These are phyloP conservation scores for Corticium candelabrum DNA, from an alignment of 37 sponge, comb jelly and placozoan species.

Conservation along the genomic window DNA sequence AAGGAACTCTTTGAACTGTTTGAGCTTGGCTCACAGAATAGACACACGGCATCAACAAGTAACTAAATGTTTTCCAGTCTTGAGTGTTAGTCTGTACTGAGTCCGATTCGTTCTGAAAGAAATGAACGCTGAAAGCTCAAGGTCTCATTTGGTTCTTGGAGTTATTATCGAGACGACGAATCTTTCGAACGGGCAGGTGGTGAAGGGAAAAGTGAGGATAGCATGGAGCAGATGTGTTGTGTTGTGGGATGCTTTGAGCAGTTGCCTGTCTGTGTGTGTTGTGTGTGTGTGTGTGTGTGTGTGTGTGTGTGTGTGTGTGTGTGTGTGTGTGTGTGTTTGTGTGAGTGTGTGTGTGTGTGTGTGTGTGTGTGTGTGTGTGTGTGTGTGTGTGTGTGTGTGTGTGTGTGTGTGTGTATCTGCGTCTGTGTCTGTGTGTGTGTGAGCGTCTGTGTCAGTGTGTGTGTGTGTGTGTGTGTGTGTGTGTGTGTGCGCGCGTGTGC, in stretches of 20 bases:
- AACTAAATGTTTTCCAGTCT: not conserved
- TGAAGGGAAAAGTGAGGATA: constrained; percentile 23
- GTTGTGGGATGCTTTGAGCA: not conserved
- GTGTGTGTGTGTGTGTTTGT: too few species aligned
- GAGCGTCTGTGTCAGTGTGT: not conserved
- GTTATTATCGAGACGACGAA: constrained; percentile 41
- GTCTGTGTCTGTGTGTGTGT: too few species aligned
- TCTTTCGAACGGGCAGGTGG: constrained; percentile 24
- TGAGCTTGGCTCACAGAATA: constrained; percentile 32
- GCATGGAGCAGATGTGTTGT: not conserved
- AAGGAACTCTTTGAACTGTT: constrained; percentile 24
- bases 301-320: not conserved
- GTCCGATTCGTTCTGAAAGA: not conserved
- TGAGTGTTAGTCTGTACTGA: not conserved
- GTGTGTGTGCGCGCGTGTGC: too few species aligned
- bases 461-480: too few species aligned
- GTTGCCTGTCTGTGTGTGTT: not conserved
- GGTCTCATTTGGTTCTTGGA: constrained; percentile 45
- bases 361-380: constrained; percentile 5
- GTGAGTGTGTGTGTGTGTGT: too few species aligned
- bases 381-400: constrained; percentile 5
- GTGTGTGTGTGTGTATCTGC: not conserved
- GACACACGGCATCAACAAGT: constrained; percentile 45
- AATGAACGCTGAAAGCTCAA: constrained; percentile 49
- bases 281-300: not conserved